Conservation (phyloP, 2,797 vertebrate genomes). For the Kryptolebias ocellatus region DNA sequence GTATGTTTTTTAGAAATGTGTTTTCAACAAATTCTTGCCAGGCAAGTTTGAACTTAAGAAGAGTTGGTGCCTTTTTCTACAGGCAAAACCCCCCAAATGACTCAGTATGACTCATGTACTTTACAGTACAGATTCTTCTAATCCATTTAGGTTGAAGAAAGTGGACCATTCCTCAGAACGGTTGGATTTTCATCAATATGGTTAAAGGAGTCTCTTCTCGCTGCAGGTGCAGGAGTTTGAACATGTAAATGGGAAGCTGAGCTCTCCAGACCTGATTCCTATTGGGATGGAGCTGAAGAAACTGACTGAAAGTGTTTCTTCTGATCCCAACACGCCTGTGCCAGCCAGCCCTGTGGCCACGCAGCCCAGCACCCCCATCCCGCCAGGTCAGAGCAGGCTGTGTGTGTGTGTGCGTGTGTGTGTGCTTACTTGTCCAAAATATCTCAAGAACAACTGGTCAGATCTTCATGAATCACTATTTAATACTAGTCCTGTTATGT, state of each 20-base stretch:
- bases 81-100: slow-evolving; percentile 3
- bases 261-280: slow-evolving; percentile 91
- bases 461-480: no score
- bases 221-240: slow-evolving; percentile 96
- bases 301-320: slow-evolving; percentile 86
- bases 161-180: not conserved
- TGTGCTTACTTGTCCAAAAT: no score
- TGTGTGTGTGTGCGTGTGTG: not conserved
- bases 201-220: not conserved
- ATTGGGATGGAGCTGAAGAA: slow-evolving; percentile 91
- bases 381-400: slow-evolving; percentile 81
- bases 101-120: not conserved
- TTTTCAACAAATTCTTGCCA: slow-evolving; percentile 2
- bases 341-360: slow-evolving; percentile 88
- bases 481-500: no score
- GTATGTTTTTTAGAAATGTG: not conserved
- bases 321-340: slow-evolving; percentile 93
- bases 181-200: slow-evolving; percentile 3
- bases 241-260: slow-evolving; percentile 95
- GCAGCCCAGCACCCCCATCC: slow-evolving; percentile 79
- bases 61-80: not conserved
- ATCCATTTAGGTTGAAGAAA: slow-evolving; percentile 10
- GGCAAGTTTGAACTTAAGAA: slow-evolving; percentile 4
- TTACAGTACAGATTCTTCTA: slow-evolving; percentile 7
- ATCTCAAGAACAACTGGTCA: no score